Evolutionary conservation across 2,113 vertebrate species (phyloP).

Genomic region (Scatophagus argus): DNA sequence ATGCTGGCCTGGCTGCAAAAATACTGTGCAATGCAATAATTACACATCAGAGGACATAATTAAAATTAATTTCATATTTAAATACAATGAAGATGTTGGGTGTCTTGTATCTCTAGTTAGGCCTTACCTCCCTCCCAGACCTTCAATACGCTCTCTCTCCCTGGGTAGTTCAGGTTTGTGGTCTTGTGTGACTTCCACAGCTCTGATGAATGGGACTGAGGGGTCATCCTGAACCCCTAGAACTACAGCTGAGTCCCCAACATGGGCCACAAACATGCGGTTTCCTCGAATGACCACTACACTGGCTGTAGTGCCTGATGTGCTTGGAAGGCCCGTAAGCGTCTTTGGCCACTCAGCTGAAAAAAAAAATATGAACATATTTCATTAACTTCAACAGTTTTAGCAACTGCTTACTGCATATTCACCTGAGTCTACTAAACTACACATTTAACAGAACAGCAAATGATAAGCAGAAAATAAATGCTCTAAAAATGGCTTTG

Average conservation of each 20-base stretch:
- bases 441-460: background rate
- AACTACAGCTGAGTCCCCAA: conserved; percentile 96
- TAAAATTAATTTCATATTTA: background rate
- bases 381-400: background rate
- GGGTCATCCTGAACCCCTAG: conserved; percentile 93
- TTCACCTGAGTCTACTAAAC: background rate
- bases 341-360: conserved; percentile 98
- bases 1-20: background rate
- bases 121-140: conserved; percentile 94
- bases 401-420: background rate
- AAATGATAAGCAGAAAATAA: background rate
- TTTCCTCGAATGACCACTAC: conserved; percentile 93
- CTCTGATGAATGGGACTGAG: conserved; percentile 88
- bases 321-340: conserved; percentile 95
- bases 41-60: background rate
- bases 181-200: conserved; percentile 96
- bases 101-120: background rate
- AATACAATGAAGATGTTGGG: background rate
- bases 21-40: background rate
- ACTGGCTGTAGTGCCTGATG: conserved; percentile 95
- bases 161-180: conserved; percentile 96
- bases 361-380: background rate
- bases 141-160: conserved; percentile 95
- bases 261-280: conserved; percentile 96
- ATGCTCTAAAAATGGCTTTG: no score